phyloP scores from a whole-genome alignment of 2,113 vertebrate species.

The mouse (Mus musculus) region GRCm39 chr8:71789501-71790000 shows the following conservation, averaged over 20 bases:
- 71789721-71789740: no score
- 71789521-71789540: conserved; percentile 98
- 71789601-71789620: conserved; percentile 98
- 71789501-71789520: conserved; percentile 91
- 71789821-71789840: conserved; percentile 86
- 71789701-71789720: background rate
- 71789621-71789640: conserved; percentile 77
- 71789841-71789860: conserved; percentile 86
- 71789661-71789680: conserved; percentile 46
- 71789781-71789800: conserved; percentile 70
- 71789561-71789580: conserved; percentile 97
- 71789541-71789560: conserved; percentile 98
- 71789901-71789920: conserved; percentile 55
- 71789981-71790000: background rate
- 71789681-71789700: background rate
- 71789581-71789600: conserved; percentile 99
- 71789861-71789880: conserved; percentile 80
- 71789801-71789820: conserved; percentile 63
- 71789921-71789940: conserved; percentile 73
- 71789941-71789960: conserved; percentile 71
- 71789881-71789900: conserved; percentile 79
- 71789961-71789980: background rate
- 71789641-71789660: conserved; percentile 80
- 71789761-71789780: conserved; percentile 30
- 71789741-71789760: background rate